Base-by-base conservation (phyloP, 1,140 invertebrate genomes). In the Arion vulgaris region DNA sequence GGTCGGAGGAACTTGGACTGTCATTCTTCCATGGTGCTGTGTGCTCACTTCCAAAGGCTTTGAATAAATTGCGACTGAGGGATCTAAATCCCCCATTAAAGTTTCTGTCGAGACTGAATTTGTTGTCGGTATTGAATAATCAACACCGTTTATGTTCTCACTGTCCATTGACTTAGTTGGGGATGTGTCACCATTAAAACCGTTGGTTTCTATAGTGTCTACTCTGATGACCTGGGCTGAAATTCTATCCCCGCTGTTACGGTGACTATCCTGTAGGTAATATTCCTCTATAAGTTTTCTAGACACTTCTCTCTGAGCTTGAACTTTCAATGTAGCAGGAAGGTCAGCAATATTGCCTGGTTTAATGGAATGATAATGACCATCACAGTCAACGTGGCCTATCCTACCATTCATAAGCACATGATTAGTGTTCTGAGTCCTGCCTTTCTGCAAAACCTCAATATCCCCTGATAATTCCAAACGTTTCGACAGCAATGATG, bases 101-200 rank as follows among this genome's bases (percentile, higher is more conserved):
- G 76, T 78, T 39, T 78, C 76, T 19, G 76, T 78, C 17, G 76
- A 78, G 26, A 62, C 36, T 39, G 76, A 62, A 78, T 78, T 78
- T 13, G 32, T 51, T 2, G 23, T 53, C 4, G 45, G 13, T 49
- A 41, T 75, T 45, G 19, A 66, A 66, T 23, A 38, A 73, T 73
- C 41, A 9, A 38, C 19, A 28, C 71, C 32, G 23, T 17, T 5
- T 5, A 15, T 13, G 19, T 45, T 23, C 26, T 38, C 4, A 32
- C 1, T 7, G 38, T 39, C 38, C 38, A 41, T 2, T 73, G 38
- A 49, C 71, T 73, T 39, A 41, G 36, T 5, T 15, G 36, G 71
- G 0, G 38, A 49, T n/a, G 23, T 28, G 5, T 41, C 38, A 73
- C 28, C 38, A 41, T 73, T 38, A 38, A 23, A 4, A 39, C 38